Base-by-base conservation (phyloP, 2,888 invertebrate species). In the Chromoteleia sp. region DNA sequence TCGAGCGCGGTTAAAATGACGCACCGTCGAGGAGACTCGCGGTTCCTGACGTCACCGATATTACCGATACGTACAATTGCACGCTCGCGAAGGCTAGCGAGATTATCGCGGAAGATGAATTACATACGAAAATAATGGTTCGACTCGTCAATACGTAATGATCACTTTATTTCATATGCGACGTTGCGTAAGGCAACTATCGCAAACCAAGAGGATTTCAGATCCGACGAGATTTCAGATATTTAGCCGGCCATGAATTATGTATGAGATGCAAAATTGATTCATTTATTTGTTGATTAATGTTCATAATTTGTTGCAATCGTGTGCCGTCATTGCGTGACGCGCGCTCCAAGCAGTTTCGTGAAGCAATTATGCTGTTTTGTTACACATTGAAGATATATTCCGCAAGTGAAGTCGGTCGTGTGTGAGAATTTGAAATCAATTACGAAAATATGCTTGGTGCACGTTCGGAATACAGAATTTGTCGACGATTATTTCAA, bases 41-140 rank as follows among this genome's bases (percentile, higher is more conserved):
- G 45, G 54, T 54, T 45, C 12, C 8, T 77, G 70, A 77, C 77
- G 77, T 77, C 70, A 77, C 56, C 70, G 70, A 77, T 77, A 70
- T 77, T 70, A 63, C 48, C 63, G 70, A 77, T 77, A 70, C 39
- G 36, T 59, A 30, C 59, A 76, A 68, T 76, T 45, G 41, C 43
- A 59, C 39, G 17, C 15, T 17, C 10, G 61, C 54, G 78, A 78
- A 78, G 70, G 71, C 56, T 78, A 65, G 58, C 65, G 33, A 78
- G 78, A 77, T 65, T 56, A 71, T 63, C 65, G 58, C 48, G 56
- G 56, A 77, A 71, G 77, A 77, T 77, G 77, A 77, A 77, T 71
- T 77, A 70, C 54, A 63, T 63, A 68, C 52, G 54, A 76, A 76
- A 76, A 76, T 68, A 76, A 76, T 68, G 30, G 33, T 45, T 48